Base-by-base conservation (phyloP, 2,888 invertebrate species). In the Ophion slaviceki region DNA sequence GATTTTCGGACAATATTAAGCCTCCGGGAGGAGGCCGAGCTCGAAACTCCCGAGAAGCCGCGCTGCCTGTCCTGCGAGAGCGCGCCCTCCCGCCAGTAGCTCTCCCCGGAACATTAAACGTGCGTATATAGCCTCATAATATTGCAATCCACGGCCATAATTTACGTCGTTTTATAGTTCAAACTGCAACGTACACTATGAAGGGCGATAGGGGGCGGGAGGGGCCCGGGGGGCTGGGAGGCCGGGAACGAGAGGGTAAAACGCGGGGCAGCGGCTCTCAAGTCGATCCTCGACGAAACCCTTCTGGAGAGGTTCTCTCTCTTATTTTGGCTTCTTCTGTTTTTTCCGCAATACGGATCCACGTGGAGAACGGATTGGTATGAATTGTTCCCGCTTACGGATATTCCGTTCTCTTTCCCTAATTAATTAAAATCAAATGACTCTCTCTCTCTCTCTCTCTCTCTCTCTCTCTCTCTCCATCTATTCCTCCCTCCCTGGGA, bases 81-180 rank as follows among this genome's bases (percentile, higher is more conserved):
- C 87, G 87, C 88, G 76, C 79, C 68, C 74, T 64, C 79, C 61
- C 57, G 75, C 91, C 92, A 92, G 93, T 93, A 93, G 93, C 93
- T 92, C 92, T 53, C 53, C 53, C 53, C 92, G 93, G 93, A 93
- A 93, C 93, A 94, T 94, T 94, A 94, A 93, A 93, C 93, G 93
- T 93, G 93, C 93, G 93, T 93, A 93, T 93, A 93, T 92, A 92
- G 93, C 93, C 93, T 93, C 94, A 94, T 94, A 93, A 93, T 93
- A 93, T 93, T 93, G 92, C 94, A 93, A 94, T 94, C 93, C 93
- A 92, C 89, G 92, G 92, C 92, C 92, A 93, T 94, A 94, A 94
- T 94, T 93, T 93, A 93, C 93, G 92, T 93, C 93, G 93, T 94
- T 94, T 94, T 94, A 94, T 93, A 93, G 93, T 93, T 93, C 92